A percentile compares a stretch with the other conserved stretches of the same genome.
phyloP scores from a whole-genome alignment of 92 coral and sea anemone species.

The Epizoanthus ramosus region DNA sequence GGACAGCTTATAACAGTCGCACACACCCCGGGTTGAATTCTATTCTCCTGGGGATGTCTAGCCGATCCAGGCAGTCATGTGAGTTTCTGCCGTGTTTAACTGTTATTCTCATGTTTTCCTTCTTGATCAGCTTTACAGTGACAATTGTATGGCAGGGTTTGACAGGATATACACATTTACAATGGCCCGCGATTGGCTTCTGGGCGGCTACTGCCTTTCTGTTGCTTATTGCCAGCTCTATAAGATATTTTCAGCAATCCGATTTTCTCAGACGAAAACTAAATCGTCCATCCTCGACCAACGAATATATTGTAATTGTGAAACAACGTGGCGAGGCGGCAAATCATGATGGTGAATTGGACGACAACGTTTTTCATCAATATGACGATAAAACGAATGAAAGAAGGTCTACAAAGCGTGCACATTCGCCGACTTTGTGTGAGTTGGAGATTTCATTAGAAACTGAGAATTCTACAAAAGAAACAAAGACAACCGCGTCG shows the following conservation, averaged over 20 bases:
- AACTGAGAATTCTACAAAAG: neutral
- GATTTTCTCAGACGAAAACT: constrained; percentile 27
- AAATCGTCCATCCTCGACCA: neutral
- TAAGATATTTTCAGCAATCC: constrained; percentile 20
- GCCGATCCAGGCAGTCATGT: constrained; percentile 1
- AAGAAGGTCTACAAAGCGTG: neutral
- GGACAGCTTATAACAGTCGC: constrained; percentile 11
- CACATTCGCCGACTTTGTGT: constrained; percentile 15
- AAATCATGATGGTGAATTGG: neutral
- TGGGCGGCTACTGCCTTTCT: constrained; percentile 17
- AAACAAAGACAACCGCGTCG: neutral
- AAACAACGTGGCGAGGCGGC: neutral
- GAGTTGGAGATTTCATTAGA: neutral
- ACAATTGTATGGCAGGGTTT: constrained; percentile 37
- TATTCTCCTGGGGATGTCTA: constrained; percentile 28
- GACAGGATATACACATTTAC: constrained; percentile 11
- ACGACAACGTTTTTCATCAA: constrained; percentile 15
- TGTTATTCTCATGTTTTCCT: constrained; percentile 19
- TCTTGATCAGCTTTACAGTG: constrained; percentile 23
- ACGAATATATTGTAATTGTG: neutral
- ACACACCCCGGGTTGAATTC: constrained; percentile 33
- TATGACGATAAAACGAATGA: neutral
- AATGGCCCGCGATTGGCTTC: constrained; percentile 26
- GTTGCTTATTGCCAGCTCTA: constrained; percentile 8
- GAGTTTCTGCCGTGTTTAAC: constrained; percentile 36